phyloP scores from a whole-genome alignment of 2,113 vertebrate species.

The Chaetura pelagica region DNA sequence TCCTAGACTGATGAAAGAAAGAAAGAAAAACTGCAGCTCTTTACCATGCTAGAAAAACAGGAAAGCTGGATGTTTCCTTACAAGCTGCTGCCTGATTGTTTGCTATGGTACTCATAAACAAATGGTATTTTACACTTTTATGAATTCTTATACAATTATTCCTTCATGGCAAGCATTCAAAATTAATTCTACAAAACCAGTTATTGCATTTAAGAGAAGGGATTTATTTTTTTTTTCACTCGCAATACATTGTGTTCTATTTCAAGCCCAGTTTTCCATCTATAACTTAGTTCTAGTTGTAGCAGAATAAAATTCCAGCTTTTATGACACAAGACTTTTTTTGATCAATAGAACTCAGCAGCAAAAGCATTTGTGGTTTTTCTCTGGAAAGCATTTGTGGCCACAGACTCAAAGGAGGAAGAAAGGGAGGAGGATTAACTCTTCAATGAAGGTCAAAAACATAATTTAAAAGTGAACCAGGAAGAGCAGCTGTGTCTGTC shows the following conservation, averaged over 20 bases:
- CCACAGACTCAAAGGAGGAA: slow-evolving; percentile 72
- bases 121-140: slow-evolving; percentile 30
- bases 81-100: slow-evolving; percentile 18
- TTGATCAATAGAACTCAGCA: slow-evolving; percentile 71
- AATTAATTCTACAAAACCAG: neutral
- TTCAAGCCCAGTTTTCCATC: slow-evolving; percentile 60
- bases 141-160: slow-evolving; percentile 35
- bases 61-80: slow-evolving; percentile 19
- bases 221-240: neutral
- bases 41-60: slow-evolving; percentile 17
- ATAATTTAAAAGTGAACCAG: slow-evolving; percentile 78
- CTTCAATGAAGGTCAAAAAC: slow-evolving; percentile 79
- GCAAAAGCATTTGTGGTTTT: slow-evolving; percentile 67
- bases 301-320: slow-evolving; percentile 67
- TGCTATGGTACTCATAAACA: slow-evolving; percentile 22
- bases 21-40: slow-evolving; percentile 33
- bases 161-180: slow-evolving; percentile 27
- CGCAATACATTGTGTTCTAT: slow-evolving; percentile 43
- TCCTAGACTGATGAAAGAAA: slow-evolving; percentile 7
- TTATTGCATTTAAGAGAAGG: neutral
- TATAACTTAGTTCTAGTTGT: slow-evolving; percentile 36
- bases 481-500: slow-evolving; percentile 78
- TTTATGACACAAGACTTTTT: slow-evolving; percentile 70
- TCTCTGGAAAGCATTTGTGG: slow-evolving; percentile 77
- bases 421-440: slow-evolving; percentile 75